A percentile compares a stretch with the other conserved stretches of the same genome.
These are phyloP conservation scores for Tachina lurida DNA, from an alignment of 2,888 invertebrate genomes.

Conservation along the genomic window DNA sequence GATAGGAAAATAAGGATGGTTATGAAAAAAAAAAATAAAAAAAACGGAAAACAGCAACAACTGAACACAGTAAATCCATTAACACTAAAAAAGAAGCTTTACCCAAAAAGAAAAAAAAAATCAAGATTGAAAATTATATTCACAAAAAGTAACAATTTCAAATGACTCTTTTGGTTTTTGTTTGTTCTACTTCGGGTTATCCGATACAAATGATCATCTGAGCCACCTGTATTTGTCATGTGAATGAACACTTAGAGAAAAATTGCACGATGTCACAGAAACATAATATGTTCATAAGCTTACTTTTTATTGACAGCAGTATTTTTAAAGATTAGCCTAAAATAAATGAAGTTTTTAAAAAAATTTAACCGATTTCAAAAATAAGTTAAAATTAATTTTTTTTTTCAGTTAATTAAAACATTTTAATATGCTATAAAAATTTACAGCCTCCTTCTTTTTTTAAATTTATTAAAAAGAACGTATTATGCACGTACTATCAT, in stretches of 20 bases:
- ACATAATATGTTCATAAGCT: neutral
- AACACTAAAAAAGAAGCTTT: conserved; percentile 32
- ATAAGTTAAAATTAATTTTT: too few species aligned
- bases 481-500: too few species aligned
- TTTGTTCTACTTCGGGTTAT: conserved; percentile 51
- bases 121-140: conserved; percentile 29
- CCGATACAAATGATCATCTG: conserved; percentile 53
- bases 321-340: too few species aligned
- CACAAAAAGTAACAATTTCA: conserved; percentile 73
- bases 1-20: conserved; percentile 43
- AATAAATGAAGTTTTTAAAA: too few species aligned
- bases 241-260: conserved; percentile 29
- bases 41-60: neutral
- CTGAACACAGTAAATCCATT: conserved; percentile 61
- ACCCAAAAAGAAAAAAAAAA: conserved; percentile 1
- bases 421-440: too few species aligned
- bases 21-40: conserved; percentile 15
- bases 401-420: too few species aligned
- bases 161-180: conserved; percentile 41
- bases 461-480: too few species aligned
- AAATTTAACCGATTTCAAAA: too few species aligned
- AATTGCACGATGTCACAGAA: neutral
- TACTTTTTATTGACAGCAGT: too few species aligned
- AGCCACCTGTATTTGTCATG: conserved; percentile 64
- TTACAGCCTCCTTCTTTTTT: too few species aligned